Percentiles rank a stretch among this genome's conserved stretches.
Evolutionary conservation across 2,888 invertebrate genomes (phyloP).

Genomic region (Sarcophaga rosellei): DNA sequence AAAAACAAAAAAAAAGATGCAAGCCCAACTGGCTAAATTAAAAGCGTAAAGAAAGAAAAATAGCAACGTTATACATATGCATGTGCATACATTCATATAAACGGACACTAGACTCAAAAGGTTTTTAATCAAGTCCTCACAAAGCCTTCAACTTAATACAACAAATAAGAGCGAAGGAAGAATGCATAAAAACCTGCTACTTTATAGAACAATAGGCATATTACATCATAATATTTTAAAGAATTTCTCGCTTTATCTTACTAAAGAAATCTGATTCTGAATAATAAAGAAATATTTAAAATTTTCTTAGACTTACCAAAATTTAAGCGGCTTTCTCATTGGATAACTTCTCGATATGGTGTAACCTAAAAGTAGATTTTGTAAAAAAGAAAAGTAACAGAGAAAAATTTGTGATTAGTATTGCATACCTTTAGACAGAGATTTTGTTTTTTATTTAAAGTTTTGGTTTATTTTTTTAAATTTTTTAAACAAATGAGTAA

Average conservation of each 20-base stretch:
- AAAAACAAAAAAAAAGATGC: conserved; percentile 8
- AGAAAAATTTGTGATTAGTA: conserved; percentile 76
- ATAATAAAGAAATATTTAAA: neutral
- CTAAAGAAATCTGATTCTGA: no score
- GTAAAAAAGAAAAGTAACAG: conserved; percentile 73
- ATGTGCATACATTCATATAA: conserved; percentile 17
- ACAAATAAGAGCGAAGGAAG: neutral
- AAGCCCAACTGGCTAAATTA: conserved; percentile 59
- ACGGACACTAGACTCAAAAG: conserved; percentile 24
- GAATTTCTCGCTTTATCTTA: neutral
- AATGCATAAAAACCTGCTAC: neutral
- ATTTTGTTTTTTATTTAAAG: conserved; percentile 12
- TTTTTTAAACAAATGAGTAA: neutral
- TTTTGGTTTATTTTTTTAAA: neutral
- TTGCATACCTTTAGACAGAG: conserved; percentile 30
- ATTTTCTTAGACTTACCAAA: conserved; percentile 76
- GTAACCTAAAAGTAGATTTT: conserved; percentile 78
- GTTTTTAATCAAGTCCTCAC: conserved; percentile 51
- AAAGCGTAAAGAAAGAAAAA: conserved; percentile 58
- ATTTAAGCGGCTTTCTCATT: conserved; percentile 80
- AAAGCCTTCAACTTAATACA: conserved; percentile 42
- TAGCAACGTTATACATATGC: neutral
- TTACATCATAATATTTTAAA: neutral
- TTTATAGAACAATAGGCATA: neutral
- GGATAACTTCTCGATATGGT: conserved; percentile 81